Percentiles rank a stretch among this genome's conserved stretches.
These are phyloP conservation scores for Bolborhynchus lineola DNA, from an alignment of 2,113 vertebrate species.

Conservation along the genomic window DNA sequence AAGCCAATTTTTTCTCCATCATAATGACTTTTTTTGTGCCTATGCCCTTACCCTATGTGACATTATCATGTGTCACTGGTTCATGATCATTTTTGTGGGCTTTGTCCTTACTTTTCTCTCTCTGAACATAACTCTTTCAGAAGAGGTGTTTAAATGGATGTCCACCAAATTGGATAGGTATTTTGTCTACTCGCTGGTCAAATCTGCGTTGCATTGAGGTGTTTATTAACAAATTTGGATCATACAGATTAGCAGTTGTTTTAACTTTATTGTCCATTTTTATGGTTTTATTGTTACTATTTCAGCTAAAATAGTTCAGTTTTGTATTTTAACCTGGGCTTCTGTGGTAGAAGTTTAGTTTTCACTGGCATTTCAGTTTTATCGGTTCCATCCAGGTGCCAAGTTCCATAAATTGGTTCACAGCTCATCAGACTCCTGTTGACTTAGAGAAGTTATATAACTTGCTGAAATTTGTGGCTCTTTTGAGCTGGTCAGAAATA, in stretches of 20 bases:
- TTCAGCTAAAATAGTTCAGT: background rate
- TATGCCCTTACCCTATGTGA: background rate
- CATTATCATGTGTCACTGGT: background rate
- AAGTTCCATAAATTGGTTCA: conserved; percentile 54
- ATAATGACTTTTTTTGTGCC: background rate
- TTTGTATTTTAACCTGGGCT: conserved; percentile 23
- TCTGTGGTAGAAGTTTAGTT: conserved; percentile 22
- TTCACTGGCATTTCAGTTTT: conserved; percentile 42
- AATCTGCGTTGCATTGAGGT: background rate
- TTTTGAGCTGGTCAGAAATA: conserved; percentile 30
- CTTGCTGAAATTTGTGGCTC: background rate
- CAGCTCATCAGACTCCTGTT: conserved; percentile 49
- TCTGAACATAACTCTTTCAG: background rate
- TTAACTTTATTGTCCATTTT: background rate
- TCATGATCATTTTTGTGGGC: background rate
- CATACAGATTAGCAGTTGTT: background rate
- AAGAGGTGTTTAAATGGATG: background rate
- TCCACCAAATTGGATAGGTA: background rate
- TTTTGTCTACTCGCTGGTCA: background rate
- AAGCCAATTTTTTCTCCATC: background rate
- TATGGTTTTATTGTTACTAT: background rate
- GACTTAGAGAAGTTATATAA: conserved; percentile 42
- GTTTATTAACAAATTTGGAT: background rate
- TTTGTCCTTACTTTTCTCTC: background rate
- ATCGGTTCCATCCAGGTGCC: background rate